Base-by-base conservation (phyloP, 2,113 vertebrate species). In the Dolichotis patagonum region DNA sequence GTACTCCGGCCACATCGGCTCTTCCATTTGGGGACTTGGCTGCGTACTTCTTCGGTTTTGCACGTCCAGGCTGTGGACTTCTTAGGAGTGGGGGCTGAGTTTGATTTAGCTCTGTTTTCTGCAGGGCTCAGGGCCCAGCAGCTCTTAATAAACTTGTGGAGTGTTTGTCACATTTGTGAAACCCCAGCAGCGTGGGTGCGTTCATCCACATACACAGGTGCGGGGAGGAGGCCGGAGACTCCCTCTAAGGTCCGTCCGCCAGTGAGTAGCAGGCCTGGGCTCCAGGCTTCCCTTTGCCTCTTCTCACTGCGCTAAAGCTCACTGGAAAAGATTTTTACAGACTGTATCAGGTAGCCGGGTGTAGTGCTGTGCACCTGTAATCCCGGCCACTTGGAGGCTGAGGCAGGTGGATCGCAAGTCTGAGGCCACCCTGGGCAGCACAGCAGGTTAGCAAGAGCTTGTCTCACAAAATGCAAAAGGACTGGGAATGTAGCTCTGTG, bases 121-220 rank as follows among this genome's bases (percentile, higher is more conserved):
- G 41, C 16, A 58, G 60, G 91, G 62, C 75, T 22, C 46, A 62
- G 49, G 54, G 60, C 71, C 60, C 54, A 73, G 80, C 46, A 91
- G 60, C 3, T 82, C 58, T 92, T 94, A 98, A 92, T 97, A 97
- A 97, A 97, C 75, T 83, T 96, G 85, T 91, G 84, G 84, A 54
- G 60, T 96, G 93, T 73, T 92, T 38, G 4, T 82, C 17, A 54
- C 24, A 35, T 82, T 78, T 91, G 69, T 0, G 38, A 52, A 5
- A 3, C 46, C 58, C 35, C 54, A 73, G 52, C 24, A 32, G 14
- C 10, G 19, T n/a, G 52, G 49, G n/a, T 6, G 6, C 56, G 62
- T 78, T 71, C 26, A 9, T 56, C 26, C 73, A 2, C 22, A 11
- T 3, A 6, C 16, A 35, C 22, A 63, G 77, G 49, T n/a, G 19